These are phyloP conservation scores for Zapus hudsonius DNA, from an alignment of 2,113 vertebrate species.

Conservation along the genomic window DNA sequence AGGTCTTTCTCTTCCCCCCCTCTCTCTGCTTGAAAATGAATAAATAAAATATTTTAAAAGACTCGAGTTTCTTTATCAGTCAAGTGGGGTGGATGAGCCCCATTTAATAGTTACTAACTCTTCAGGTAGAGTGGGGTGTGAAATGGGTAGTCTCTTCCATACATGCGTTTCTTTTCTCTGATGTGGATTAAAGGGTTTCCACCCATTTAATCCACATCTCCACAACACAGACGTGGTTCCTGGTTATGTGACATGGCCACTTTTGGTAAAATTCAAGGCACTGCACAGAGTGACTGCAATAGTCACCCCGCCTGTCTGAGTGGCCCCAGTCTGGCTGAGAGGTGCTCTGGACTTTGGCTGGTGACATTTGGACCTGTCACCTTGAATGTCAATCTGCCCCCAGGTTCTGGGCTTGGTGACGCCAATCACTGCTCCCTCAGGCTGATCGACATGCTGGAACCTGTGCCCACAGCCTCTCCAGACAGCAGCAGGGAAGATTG, in stretches of 20 bases:
- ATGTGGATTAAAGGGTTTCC: too few species aligned
- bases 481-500: slow-evolving; percentile 43
- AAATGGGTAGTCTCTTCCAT: background rate
- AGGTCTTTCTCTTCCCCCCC: too few species aligned
- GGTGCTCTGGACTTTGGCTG: slow-evolving; percentile 52
- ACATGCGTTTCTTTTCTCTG: background rate
- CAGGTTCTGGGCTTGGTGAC: background rate
- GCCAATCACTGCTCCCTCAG: background rate
- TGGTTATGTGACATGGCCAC: background rate
- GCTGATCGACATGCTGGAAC: background rate
- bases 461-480: background rate
- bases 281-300: background rate
- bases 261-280: background rate
- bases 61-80: background rate
- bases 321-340: background rate
- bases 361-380: slow-evolving; percentile 70
- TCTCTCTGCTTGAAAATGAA: too few species aligned
- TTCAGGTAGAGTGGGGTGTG: background rate
- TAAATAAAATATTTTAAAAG: too few species aligned
- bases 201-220: background rate
- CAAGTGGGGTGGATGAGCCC: background rate
- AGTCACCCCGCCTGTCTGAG: slow-evolving; percentile 16
- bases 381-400: slow-evolving; percentile 47
- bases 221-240: background rate
- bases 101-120: background rate